Evolutionary conservation across 2,888 invertebrate species (phyloP), one percentile per base, ranked within the genome.

Genomic region (Thymelicus lineola): DNA sequence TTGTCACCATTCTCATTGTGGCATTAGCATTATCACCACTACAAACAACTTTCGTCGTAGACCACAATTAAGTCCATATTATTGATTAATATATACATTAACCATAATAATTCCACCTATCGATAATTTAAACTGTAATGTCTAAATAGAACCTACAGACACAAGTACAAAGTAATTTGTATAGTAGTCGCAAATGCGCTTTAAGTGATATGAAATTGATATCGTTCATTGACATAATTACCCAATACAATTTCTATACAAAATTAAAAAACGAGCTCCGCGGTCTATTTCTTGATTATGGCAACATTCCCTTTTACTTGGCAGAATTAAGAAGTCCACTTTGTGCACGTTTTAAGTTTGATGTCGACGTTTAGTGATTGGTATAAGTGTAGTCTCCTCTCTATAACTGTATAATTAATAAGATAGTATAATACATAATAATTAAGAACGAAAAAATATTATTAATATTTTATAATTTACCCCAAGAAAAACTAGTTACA

Each of bases 131-230:
- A 35, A 66, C 67, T 73, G 71, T 73, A 73, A 74, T 73, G 64
- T 57, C 70, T 73, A 75, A 75, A 71, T 73, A 73, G 69, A 60
- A 61, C 71, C 75, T 76, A 75, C 74, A 75, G 75, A 74, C 72
- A 71, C 73, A 73, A 76, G 76, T 75, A 71, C 79, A 78, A 79
- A 80, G 77, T 76, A 77, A 73, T 75, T 74, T 75, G 77, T 81
- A 80, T 84, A 85, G 82, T 82, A 81, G 79, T 76, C 80, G 80
- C 82, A 80, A 82, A 82, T 80, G 82, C 81, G 82, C 79, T 84
- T 82, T 75, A 81, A 78, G 80, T 91, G 92, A 92, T 93, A 93
- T 93, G 92, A 90, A 91, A 91, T 91, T 89, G 91, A 91, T 93
- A 91, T 90, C 81, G 86, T 82, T 85, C 87, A 92, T 91, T 91